A percentile compares a stretch with the other conserved stretches of the same genome.
Evolutionary conservation across 2,888 invertebrate species (phyloP).

Genomic region (Mesochorus sp.): DNA sequence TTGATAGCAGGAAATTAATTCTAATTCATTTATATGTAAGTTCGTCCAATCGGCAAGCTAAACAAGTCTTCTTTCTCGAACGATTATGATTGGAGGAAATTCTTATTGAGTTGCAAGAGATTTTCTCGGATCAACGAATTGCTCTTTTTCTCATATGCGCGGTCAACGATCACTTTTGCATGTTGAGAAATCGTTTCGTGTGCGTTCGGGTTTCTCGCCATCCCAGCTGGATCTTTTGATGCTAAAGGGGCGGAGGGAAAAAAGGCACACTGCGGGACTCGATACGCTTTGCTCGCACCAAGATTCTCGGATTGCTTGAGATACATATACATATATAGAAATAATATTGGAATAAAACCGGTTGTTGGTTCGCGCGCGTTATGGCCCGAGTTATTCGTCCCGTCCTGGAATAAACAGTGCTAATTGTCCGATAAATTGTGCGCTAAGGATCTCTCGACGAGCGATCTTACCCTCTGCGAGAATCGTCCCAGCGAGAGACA

Average conservation of each 20-base stretch:
- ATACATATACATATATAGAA: background rate
- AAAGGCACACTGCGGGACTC: too few species aligned
- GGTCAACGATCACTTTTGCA: background rate
- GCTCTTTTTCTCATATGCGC: background rate
- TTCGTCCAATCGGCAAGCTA: slow-evolving; percentile 49
- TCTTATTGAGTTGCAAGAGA: slow-evolving; percentile 45
- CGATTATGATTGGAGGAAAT: slow-evolving; percentile 21
- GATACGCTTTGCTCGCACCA: slow-evolving; percentile 1
- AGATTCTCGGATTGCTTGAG: background rate
- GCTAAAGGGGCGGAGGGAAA: background rate
- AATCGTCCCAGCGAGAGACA: slow-evolving; percentile 42
- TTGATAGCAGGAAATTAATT: too few species aligned
- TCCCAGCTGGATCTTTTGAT: background rate
- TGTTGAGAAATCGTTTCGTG: slow-evolving; percentile 1
- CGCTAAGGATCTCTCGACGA: slow-evolving; percentile 60
- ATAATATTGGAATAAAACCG: slow-evolving; percentile 66
- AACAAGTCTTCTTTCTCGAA: slow-evolving; percentile 21
- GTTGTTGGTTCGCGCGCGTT: slow-evolving; percentile 65
- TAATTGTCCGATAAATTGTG: slow-evolving; percentile 74
- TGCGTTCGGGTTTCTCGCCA: too few species aligned
- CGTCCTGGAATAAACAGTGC: slow-evolving; percentile 70
- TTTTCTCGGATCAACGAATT: slow-evolving; percentile 9
- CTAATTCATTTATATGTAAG: too few species aligned
- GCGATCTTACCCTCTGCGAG: slow-evolving; percentile 47
- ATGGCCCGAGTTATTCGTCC: slow-evolving; percentile 68